These are phyloP conservation scores for Drosophila paranaensis DNA, from an alignment of 2,888 invertebrate genomes.

Conservation along the genomic window DNA sequence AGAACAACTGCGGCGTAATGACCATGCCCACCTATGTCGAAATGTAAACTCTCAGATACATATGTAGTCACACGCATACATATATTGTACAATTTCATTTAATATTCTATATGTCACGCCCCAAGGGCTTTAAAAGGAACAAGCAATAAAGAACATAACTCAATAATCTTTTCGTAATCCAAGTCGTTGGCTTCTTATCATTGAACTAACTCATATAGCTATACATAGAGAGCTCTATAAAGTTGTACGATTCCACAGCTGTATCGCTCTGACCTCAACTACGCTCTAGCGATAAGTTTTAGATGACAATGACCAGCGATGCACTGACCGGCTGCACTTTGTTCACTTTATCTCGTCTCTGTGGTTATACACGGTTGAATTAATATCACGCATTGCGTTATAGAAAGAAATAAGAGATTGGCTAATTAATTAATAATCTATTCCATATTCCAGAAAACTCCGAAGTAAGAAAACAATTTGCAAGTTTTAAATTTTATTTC, in stretches of 20 bases:
- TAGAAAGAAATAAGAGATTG: constrained; percentile 23
- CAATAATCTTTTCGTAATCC: constrained; percentile 38
- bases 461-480: constrained; percentile 1
- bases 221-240: not conserved
- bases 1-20: constrained; percentile 97
- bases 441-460: not conserved
- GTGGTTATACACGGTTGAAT: not conserved
- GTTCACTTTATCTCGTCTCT: constrained; percentile 30
- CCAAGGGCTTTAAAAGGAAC: constrained; percentile 42
- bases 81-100: constrained; percentile 3
- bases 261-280: constrained; percentile 23
- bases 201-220: not conserved
- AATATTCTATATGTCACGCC: constrained; percentile 33
- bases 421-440: not conserved
- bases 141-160: constrained; percentile 46
- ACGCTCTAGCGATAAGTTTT: constrained; percentile 48
- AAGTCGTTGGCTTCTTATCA: constrained; percentile 27
- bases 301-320: constrained; percentile 49
- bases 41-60: constrained; percentile 83
- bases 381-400: constrained; percentile 13
- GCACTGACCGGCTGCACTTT: constrained; percentile 37
- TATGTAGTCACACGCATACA: not conserved
- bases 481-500: constrained; percentile 57
- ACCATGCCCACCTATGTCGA: constrained; percentile 93
- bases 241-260: constrained; percentile 2